Conservation (phyloP, 2,888 invertebrate genomes). For the Dolichopus griseipennis region DNA sequence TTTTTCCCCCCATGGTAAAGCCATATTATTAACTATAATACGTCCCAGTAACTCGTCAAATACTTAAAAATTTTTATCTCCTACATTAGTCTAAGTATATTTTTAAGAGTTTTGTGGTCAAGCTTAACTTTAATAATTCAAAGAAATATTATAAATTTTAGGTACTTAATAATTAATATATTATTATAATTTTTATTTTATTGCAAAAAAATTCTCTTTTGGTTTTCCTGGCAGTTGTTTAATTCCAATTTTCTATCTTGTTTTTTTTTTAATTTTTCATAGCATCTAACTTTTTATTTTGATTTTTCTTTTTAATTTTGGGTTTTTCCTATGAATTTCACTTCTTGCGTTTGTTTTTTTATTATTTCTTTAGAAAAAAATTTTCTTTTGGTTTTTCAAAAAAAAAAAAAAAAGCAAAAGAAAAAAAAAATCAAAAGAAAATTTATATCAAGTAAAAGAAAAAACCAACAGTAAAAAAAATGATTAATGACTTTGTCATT, state of each 20-base stretch:
- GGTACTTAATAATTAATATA: not conserved
- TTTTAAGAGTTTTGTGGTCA: too few species aligned
- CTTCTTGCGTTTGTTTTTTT: not conserved
- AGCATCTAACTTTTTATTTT: not conserved
- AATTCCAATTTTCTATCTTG: too few species aligned
- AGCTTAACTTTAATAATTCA: too few species aligned
- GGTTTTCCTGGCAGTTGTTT: too few species aligned
- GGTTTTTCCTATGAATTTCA: not conserved
- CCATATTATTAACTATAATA: too few species aligned
- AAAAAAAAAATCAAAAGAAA: not conserved
- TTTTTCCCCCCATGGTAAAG: too few species aligned
- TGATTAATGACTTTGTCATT: conserved; percentile 1
- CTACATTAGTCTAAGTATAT: too few species aligned
- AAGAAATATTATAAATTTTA: too few species aligned
- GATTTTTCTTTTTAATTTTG: not conserved
- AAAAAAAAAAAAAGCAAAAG: not conserved
- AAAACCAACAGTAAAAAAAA: too few species aligned
- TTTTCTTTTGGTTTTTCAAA: not conserved
- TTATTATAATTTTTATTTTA: not conserved
- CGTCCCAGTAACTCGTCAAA: too few species aligned
- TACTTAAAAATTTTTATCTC: too few species aligned
- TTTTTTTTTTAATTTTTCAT: not conserved
- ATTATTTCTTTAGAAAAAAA: not conserved
- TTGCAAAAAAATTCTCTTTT: too few species aligned
- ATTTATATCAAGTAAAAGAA: not conserved